Conservation (phyloP, 2,113 vertebrate genomes). For the Apeltes quadracus region DNA sequence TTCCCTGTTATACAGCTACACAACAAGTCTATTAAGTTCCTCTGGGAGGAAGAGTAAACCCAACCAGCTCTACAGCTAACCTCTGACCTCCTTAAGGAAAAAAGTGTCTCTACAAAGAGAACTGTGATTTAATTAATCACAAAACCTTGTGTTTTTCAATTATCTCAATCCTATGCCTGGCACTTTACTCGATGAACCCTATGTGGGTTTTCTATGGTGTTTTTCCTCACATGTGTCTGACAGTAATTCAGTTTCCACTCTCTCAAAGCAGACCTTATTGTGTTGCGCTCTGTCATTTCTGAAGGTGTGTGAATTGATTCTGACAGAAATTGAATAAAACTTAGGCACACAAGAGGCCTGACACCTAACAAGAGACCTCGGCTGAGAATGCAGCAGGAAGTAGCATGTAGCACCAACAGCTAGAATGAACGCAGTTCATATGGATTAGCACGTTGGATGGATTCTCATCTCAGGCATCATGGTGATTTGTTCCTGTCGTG, state of each 20-base stretch:
- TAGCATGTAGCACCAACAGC: background rate
- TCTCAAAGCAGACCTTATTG: constrained; percentile 7
- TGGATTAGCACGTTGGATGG: background rate
- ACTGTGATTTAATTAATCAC: background rate
- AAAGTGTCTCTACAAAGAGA: background rate
- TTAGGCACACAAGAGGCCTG: background rate
- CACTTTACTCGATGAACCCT: background rate
- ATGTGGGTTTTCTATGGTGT: constrained; percentile 12
- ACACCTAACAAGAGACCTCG: background rate
- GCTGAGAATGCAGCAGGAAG: background rate
- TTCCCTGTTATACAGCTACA: too few species aligned
- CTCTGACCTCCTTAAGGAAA: background rate
- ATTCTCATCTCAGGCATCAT: background rate
- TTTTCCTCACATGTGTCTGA: background rate
- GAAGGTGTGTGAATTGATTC: constrained; percentile 39
- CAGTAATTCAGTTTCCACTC: constrained; percentile 11
- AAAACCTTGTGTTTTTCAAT: background rate
- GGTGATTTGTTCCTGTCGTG: background rate
- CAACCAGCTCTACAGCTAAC: background rate
- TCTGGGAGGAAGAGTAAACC: background rate
- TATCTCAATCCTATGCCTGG: background rate
- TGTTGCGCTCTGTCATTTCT: constrained; percentile 6
- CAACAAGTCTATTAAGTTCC: too few species aligned
- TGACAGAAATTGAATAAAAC: constrained; percentile 17
- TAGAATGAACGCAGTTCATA: background rate